Evolutionary conservation across 2,797 vertebrate species (phyloP).

Genomic region (Enteromius fasciolatus): DNA sequence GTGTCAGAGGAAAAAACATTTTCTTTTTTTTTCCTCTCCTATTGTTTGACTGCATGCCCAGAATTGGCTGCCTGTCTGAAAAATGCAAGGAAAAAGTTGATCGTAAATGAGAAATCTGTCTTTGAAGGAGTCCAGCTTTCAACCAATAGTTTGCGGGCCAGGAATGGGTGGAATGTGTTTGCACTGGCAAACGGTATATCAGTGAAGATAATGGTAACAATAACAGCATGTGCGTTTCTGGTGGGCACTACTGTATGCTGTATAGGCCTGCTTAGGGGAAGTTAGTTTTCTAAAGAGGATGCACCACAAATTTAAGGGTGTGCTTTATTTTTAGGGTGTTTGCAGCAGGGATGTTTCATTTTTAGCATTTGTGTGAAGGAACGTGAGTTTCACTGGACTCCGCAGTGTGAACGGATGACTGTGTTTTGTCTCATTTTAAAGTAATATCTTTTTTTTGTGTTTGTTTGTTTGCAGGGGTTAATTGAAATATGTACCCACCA

Average conservation of each 20-base stretch:
- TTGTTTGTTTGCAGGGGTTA: constrained; percentile 17
- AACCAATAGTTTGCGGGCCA: constrained; percentile 21
- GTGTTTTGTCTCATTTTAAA: neutral
- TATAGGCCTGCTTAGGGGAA: neutral
- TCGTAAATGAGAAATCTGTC: constrained; percentile 47
- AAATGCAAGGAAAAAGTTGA: constrained; percentile 44
- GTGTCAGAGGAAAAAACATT: neutral
- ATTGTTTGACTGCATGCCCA: constrained; percentile 51
- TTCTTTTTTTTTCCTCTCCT: neutral
- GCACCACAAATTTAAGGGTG: constrained; percentile 5
- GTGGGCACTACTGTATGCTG: neutral
- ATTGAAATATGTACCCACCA: neutral
- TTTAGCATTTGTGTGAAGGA: neutral
- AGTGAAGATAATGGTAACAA: constrained; percentile 49
- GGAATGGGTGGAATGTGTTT: constrained; percentile 52
- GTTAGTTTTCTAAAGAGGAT: neutral
- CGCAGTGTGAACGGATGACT: neutral
- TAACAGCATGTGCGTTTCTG: constrained; percentile 10
- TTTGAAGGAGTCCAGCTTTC: constrained; percentile 42
- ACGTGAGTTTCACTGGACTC: neutral
- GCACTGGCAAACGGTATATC: constrained; percentile 33
- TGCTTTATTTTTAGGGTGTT: neutral
- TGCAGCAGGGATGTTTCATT: neutral
- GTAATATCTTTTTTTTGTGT: neutral
- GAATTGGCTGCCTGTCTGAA: constrained; percentile 33